phyloP scores from a whole-genome alignment of 2,797 vertebrate species.

The Pangasius larnaudii region DNA sequence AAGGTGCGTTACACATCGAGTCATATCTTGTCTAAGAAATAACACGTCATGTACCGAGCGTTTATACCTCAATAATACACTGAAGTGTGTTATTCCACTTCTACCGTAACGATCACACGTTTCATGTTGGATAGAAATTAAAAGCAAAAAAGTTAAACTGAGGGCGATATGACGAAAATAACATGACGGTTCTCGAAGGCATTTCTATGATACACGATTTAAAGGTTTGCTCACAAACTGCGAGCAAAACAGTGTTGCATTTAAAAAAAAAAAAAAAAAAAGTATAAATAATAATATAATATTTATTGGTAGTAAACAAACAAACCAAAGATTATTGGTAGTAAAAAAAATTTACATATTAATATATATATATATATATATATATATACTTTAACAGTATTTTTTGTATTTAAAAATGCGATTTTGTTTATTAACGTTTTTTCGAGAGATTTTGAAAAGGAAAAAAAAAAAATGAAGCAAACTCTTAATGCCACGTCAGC shows the following conservation, averaged over 20 bases:
- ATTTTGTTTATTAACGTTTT: not conserved
- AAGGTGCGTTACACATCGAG: constrained; percentile 77
- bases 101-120: not conserved
- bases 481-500: not conserved
- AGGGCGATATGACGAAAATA: not conserved
- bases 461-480: too few species aligned
- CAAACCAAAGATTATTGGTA: too few species aligned
- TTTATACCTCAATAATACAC: not conserved
- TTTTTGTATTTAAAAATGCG: not conserved
- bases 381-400: too few species aligned
- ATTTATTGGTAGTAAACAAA: too few species aligned
- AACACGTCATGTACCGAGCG: not conserved
- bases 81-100: not conserved
- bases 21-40: not conserved
- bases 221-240: not conserved
- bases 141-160: not conserved
- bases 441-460: not conserved
- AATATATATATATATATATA: too few species aligned
- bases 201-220: not conserved
- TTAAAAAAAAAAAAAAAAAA: too few species aligned
- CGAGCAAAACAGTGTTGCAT: not conserved
- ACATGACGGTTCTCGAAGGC: not conserved
- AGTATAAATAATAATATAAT: too few species aligned
- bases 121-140: not conserved
- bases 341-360: not conserved